A percentile compares a stretch with the other conserved stretches of the same genome.
These are phyloP conservation scores for Drosophila putrida DNA, from an alignment of 2,888 invertebrate species.

Conservation along the genomic window DNA sequence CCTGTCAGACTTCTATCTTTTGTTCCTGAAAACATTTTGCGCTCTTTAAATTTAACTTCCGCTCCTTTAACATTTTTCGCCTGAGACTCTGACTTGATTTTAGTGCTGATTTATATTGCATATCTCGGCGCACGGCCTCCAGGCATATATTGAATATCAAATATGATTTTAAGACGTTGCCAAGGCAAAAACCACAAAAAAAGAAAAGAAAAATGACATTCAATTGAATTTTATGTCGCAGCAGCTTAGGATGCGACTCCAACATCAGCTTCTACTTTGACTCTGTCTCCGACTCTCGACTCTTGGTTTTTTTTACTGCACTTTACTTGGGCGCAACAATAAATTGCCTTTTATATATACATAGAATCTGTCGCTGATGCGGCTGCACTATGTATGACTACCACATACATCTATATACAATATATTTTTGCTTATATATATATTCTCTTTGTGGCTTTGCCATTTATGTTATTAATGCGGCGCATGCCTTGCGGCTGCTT, in stretches of 20 bases:
- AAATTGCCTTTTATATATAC: conserved; percentile 65
- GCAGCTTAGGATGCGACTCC: conserved; percentile 34
- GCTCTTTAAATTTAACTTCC: conserved; percentile 63
- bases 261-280: conserved; percentile 2
- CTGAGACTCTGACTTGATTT: conserved; percentile 37
- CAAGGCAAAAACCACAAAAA: neutral
- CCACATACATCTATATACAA: conserved; percentile 22
- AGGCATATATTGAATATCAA: conserved; percentile 61
- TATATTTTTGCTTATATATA: conserved; percentile 22
- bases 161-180: conserved; percentile 66
- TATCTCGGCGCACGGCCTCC: conserved; percentile 31
- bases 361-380: conserved; percentile 61
- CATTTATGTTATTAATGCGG: conserved; percentile 70
- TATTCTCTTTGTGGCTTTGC: conserved; percentile 62
- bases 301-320: conserved; percentile 43
- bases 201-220: conserved; percentile 50
- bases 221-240: conserved; percentile 75
- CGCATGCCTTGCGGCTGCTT: conserved; percentile 62
- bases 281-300: conserved; percentile 4
- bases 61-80: conserved; percentile 31
- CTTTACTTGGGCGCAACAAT: conserved; percentile 60
- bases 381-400: conserved; percentile 66
- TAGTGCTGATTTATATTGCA: conserved; percentile 68
- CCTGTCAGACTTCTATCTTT: conserved; percentile 33
- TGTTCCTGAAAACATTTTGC: conserved; percentile 42